phyloP scores from a whole-genome alignment of 2,888 invertebrate genomes.

The Bellardia pandia region DNA sequence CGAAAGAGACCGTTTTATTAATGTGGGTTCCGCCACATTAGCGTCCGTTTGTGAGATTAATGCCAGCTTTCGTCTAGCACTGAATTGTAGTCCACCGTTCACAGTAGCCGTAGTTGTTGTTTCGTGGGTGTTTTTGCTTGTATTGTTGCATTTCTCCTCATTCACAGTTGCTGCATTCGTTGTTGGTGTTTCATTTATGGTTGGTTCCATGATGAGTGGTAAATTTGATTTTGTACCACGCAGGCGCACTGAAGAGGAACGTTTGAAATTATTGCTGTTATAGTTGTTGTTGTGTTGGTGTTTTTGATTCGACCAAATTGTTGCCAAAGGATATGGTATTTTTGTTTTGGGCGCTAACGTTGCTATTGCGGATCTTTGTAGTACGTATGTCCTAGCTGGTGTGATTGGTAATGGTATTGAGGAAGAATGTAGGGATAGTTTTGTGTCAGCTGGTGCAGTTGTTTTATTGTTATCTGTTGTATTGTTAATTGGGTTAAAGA shows the following conservation, averaged over 20 bases:
- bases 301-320: constrained; percentile 65
- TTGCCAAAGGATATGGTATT: constrained; percentile 77
- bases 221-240: constrained; percentile 86
- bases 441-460: constrained; percentile 45
- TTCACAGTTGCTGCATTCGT: constrained; percentile 49
- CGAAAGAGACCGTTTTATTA: constrained; percentile 76
- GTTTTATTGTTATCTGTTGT: constrained; percentile 25
- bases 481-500: constrained; percentile 70
- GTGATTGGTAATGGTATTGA: constrained; percentile 42
- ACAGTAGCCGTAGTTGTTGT: constrained; percentile 41
- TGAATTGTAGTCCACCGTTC: constrained; percentile 66
- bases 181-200: constrained; percentile 71
- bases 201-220: constrained; percentile 75
- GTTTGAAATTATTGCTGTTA: constrained; percentile 64
- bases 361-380: constrained; percentile 39
- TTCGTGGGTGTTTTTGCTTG: constrained; percentile 54
- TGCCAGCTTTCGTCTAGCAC: constrained; percentile 72
- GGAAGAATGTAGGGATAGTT: constrained; percentile 16
- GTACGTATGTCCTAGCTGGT: constrained; percentile 33
- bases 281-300: too few species aligned
- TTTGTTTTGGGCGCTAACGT: constrained; percentile 76
- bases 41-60: constrained; percentile 71
- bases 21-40: constrained; percentile 62
- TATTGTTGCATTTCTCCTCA: constrained; percentile 56
- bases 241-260: constrained; percentile 86